Conservation (phyloP, 1,140 invertebrate species). For the Aphis gossypii region DNA sequence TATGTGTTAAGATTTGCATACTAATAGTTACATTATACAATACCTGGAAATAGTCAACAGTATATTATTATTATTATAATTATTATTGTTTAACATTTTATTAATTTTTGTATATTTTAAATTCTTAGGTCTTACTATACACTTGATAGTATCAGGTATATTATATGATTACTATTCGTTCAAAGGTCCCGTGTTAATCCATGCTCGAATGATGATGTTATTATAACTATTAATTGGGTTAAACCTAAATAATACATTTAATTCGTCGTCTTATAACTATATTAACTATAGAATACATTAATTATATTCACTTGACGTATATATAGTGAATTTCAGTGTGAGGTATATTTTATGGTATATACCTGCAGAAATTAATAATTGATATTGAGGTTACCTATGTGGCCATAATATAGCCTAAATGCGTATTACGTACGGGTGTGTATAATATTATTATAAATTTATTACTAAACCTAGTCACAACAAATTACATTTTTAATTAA, state of each 20-base stretch:
- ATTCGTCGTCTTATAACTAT: neutral
- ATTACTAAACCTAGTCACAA: neutral
- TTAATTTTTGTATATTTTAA: neutral
- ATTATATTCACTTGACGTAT: neutral
- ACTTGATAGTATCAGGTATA: neutral
- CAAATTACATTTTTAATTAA: neutral
- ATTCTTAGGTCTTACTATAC: no score
- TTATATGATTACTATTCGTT: neutral
- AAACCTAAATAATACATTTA: neutral
- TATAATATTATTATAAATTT: neutral
- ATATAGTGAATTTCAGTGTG: neutral
- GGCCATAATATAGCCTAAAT: neutral
- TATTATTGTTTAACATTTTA: neutral
- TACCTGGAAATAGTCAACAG: neutral
- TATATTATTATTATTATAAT: neutral
- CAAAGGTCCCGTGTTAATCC: neutral
- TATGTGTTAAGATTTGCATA: neutral
- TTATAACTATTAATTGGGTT: neutral
- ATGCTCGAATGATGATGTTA: neutral
- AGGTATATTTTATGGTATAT: neutral
- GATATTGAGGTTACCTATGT: neutral
- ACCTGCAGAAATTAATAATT: neutral
- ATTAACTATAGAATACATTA: neutral
- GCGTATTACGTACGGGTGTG: neutral
- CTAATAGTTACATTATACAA: neutral